phyloP scores from a whole-genome alignment of 2,113 vertebrate species.

The Uria aalge region DNA sequence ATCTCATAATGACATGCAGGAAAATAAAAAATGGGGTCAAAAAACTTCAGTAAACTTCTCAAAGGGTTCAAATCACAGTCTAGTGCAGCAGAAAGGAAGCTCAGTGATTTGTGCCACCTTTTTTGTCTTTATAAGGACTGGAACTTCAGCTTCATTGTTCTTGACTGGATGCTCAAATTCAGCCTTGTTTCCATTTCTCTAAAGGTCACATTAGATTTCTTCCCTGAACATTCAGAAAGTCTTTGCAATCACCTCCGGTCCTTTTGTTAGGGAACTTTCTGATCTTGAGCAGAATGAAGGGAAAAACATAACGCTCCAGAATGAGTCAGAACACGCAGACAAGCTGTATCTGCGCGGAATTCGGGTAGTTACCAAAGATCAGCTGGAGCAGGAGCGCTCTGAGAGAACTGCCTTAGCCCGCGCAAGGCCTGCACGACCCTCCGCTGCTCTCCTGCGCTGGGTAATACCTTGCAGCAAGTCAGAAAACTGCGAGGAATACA shows the following conservation, averaged over 20 bases:
- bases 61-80: not conserved
- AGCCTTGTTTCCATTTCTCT: not conserved
- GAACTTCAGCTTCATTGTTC: not conserved
- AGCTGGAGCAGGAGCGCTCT: not conserved
- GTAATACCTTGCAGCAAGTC: not conserved
- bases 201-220: not conserved
- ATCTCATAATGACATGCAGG: not conserved
- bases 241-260: not conserved
- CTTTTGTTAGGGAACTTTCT: not conserved
- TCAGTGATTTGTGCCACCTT: no score
- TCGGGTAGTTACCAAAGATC: accelerated
- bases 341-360: accelerated
- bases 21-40: not conserved
- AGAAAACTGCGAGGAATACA: not conserved
- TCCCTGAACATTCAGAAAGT: not conserved
- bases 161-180: not conserved
- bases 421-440: not conserved
- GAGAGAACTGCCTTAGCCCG: accelerated
- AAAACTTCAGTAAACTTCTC: not conserved
- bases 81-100: not conserved
- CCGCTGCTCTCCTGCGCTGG: not conserved
- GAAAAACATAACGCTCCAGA: not conserved
- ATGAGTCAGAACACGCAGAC: not conserved
- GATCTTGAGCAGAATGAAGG: not conserved
- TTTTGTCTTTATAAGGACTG: not conserved